A percentile compares a stretch with the other conserved stretches of the same genome.
Conservation (phyloP, 1,140 invertebrate species). For the Listronotus oregonensis region DNA sequence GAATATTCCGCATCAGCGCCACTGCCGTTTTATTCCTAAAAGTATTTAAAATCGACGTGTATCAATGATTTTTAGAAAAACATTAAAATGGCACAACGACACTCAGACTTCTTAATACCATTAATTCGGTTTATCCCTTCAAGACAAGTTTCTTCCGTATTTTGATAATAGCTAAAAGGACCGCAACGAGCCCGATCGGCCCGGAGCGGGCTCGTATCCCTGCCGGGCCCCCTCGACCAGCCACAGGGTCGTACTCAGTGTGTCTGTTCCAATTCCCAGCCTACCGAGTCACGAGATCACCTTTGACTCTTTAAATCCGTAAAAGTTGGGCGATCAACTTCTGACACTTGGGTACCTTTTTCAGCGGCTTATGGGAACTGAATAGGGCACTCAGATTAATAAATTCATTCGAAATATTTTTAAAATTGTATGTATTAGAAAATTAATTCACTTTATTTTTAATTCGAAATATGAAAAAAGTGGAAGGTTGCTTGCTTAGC, state of each 20-base stretch:
- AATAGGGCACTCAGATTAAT: not conserved
- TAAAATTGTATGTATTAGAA: too few species aligned
- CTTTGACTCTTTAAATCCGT: constrained; percentile 32
- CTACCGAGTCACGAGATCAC: constrained; percentile 41
- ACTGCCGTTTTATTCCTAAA: too few species aligned
- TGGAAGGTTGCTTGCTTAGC: too few species aligned
- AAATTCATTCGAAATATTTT: not conserved
- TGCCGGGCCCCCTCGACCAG: constrained; percentile 21
- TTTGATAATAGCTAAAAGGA: not conserved
- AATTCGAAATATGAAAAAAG: too few species aligned
- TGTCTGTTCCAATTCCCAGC: constrained; percentile 44
- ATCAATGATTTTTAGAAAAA: too few species aligned
- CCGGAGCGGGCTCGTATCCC: constrained; percentile 12
- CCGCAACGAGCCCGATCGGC: not conserved
- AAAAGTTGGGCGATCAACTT: constrained; percentile 15
- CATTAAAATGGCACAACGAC: too few species aligned
- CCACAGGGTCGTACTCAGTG: constrained; percentile 11
- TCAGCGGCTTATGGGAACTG: not conserved
- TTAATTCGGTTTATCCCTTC: too few species aligned
- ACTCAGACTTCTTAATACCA: too few species aligned
- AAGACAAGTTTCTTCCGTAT: too few species aligned
- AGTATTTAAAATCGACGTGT: too few species aligned
- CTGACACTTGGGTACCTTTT: constrained; percentile 12
- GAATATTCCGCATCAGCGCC: too few species aligned
- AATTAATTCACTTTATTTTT: too few species aligned